Percentiles rank a stretch among this genome's conserved stretches.
These are phyloP conservation scores for Epinephelus lanceolatus DNA, from an alignment of 2,113 vertebrate species.

Conservation along the genomic window DNA sequence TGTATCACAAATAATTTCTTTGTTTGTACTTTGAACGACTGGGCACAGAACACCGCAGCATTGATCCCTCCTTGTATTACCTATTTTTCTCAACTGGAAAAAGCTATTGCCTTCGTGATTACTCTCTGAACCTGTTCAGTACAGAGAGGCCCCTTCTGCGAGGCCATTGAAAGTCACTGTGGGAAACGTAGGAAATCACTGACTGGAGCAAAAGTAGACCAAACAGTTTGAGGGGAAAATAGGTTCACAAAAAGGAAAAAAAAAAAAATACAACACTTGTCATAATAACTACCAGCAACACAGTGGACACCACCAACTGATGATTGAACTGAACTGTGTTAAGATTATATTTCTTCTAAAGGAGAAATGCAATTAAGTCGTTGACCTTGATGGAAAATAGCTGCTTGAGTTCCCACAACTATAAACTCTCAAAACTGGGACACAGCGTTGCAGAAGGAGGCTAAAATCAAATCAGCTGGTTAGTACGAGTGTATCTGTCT, in stretches of 20 bases:
- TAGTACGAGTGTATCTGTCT: not conserved
- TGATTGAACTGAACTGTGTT: conserved; percentile 4
- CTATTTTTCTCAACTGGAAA: conserved; percentile 59
- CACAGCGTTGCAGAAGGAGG: not conserved
- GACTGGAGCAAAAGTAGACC: conserved; percentile 33
- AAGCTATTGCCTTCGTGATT: conserved; percentile 59
- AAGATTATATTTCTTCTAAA: conserved; percentile 16
- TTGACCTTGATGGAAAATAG: conserved; percentile 33
- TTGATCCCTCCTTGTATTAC: conserved; percentile 46
- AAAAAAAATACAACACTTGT: conserved; percentile 3
- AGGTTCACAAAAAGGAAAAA: not conserved
- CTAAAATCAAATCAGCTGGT: not conserved
- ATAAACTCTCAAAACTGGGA: not conserved
- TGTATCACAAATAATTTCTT: conserved; percentile 57
- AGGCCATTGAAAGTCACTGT: conserved; percentile 39
- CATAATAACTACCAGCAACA: conserved; percentile 30
- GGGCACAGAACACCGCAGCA: conserved; percentile 29
- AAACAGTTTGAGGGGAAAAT: conserved; percentile 36
- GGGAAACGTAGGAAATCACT: conserved; percentile 47
- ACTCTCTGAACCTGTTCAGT: conserved; percentile 35
- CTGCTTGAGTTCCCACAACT: not conserved
- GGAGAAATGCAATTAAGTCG: conserved; percentile 18
- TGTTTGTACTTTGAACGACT: conserved; percentile 39
- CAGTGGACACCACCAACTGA: not conserved
- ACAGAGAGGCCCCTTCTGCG: conserved; percentile 19